These are phyloP conservation scores for Axea sp. DNA, from an alignment of 2,888 invertebrate species.

Conservation along the genomic window DNA sequence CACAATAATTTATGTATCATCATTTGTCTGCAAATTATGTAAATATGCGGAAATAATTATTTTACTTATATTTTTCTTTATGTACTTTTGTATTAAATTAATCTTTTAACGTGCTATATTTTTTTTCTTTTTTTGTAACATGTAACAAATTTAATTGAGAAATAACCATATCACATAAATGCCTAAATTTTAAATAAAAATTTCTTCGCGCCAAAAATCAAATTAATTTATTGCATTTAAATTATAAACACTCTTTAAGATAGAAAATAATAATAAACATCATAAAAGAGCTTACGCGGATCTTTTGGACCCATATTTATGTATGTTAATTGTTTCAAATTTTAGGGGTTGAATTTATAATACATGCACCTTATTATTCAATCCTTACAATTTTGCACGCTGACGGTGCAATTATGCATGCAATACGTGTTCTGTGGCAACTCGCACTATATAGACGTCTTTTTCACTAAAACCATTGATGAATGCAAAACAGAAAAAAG, in stretches of 20 bases:
- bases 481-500: conserved; percentile 38
- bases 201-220: conserved; percentile 45
- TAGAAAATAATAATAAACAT: conserved; percentile 51
- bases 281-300: conserved; percentile 36
- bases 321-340: conserved; percentile 61
- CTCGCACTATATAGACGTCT: conserved; percentile 44
- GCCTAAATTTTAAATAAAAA: too few relatives aligned
- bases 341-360: conserved; percentile 54
- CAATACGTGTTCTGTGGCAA: conserved; percentile 45
- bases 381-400: conserved; percentile 58
- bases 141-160: too few relatives aligned
- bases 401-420: conserved; percentile 61
- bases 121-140: too few relatives aligned
- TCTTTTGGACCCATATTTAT: conserved; percentile 46
- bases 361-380: conserved; percentile 58
- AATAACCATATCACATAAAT: too few relatives aligned
- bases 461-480: conserved; percentile 55
- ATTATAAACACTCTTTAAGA: conserved; percentile 16
- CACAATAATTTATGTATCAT: conserved; percentile 39
- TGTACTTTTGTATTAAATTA: too few relatives aligned
- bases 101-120: too few relatives aligned
- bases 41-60: conserved; percentile 5
- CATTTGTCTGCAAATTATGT: conserved; percentile 29
- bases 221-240: conserved; percentile 45
- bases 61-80: too few relatives aligned